These are phyloP conservation scores for Fukomys damarensis DNA, from an alignment of 2,113 vertebrate species.

Conservation along the genomic window DNA sequence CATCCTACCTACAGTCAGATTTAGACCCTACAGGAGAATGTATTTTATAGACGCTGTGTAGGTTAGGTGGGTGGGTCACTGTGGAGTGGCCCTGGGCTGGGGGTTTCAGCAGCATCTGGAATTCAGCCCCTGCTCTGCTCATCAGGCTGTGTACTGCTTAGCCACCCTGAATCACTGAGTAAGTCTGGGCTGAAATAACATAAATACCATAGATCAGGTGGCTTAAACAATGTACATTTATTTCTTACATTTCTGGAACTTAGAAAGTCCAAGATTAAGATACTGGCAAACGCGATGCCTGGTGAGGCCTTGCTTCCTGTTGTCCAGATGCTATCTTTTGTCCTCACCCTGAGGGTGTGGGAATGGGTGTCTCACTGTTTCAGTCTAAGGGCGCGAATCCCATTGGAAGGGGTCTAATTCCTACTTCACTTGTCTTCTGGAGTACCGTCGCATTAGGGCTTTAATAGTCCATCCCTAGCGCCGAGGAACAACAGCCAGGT, in stretches of 20 bases:
- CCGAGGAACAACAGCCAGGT: neutral
- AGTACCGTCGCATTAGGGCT: neutral
- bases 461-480: neutral
- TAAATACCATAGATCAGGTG: neutral
- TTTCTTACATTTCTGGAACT: neutral
- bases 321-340: neutral
- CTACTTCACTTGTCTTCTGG: neutral
- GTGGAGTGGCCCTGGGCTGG: neutral
- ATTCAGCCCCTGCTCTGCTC: neutral
- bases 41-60: neutral
- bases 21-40: neutral
- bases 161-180: too few species aligned
- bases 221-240: too few species aligned
- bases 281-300: neutral
- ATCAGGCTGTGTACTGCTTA: neutral
- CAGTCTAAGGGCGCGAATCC: neutral
- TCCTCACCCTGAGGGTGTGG: neutral
- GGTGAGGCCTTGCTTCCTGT: neutral
- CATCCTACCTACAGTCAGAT: neutral
- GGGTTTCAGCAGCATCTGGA: neutral
- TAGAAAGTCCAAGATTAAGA: neutral
- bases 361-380: neutral
- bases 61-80: neutral
- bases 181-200: neutral
- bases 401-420: neutral